Evolutionary conservation across 1,140 invertebrate genomes (phyloP), one percentile per base, ranked within the genome.

Genomic region (Drosophila pallidifrons): DNA sequence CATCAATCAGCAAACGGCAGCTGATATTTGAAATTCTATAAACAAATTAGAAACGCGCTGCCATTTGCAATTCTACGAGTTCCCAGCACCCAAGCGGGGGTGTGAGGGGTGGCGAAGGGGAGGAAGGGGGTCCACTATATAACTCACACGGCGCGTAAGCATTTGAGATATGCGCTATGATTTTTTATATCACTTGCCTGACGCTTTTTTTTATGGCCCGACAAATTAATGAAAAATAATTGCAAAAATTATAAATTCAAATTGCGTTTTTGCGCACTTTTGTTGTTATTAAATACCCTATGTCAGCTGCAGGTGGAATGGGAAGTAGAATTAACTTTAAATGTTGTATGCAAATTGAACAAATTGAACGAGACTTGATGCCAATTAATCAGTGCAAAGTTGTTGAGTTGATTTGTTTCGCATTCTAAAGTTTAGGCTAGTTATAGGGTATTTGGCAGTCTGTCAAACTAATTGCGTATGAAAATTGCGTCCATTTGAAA

Each of bases 211-310:
- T 87, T 87, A 87, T 78, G 43, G 77, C 70, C 43, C 43, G 51
- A 82, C 69, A 69, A 86, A 86, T 86, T 86, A 86, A 86, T 86
- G 85, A 81, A 80, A 88, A 73, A 88, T 88, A 88, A 88, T 88
- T 88, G 85, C 80, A 79, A 88, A 89, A 88, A 88, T 88, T 88
- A 88, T 83, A 88, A 88, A 88, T 88, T 88, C 83, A 88, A 88
- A 88, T 87, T 88, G 69, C 73, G 82, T 88, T 87, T 58, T 59
- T 65, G 75, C 38, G 20, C 59, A 75, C 46, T 59, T 86, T 71
- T 57, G 35, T 49, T 66, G 49, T 43, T 52, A 3, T 20, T 70
- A 32, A 6, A 35, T 49, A 32, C 43, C 58, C 15, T 49, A 52
- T 52, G 51, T 15, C 25, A 4, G 51, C 41, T n/a, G 1, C 7